Base-by-base conservation (phyloP, 1,140 invertebrate genomes). In the Neoseiulus cucumeris region DNA sequence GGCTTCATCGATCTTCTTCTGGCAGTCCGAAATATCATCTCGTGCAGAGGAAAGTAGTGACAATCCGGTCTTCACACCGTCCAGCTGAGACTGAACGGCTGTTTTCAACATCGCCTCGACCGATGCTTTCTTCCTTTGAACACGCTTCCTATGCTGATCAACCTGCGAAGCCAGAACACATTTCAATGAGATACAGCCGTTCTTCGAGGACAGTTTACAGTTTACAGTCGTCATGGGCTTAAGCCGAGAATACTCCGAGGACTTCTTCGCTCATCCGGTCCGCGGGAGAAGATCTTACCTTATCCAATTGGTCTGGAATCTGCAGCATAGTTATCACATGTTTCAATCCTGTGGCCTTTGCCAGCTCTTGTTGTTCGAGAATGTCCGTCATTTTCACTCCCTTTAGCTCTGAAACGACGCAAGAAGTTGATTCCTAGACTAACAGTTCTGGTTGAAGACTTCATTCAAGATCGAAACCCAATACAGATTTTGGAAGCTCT, bases 71-170 rank as follows among this genome's bases (percentile, higher is more conserved):
- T 87, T 82, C 0, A 98, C 93, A 0, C 92, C 93, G 78, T 98
- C 94, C 42, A 98, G 75, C 77, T 98, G 93, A 72, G 90, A 91
- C 77, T 98, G 93, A 79, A 98, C 91, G 6, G 91, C 91, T n/a
- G 91, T 95, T 78, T 98, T 96, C 18, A 98, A 76, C 82, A 95
- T 88, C 14, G 92, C 90, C 78, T 98, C 94, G 28, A 95, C 89
- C 6, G 93, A 94, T 0, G 89, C 89, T 75, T 81, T 82, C 71
- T 82, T 81, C 9, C 80, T 70, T 41, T 76, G 73, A 30, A 78
- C 76, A 69, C 77, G 73, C 69, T 78, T 82, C 73, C 87, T 89
- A 70, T 89, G 87, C 73, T 91, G 88, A 71, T 93, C 89, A 2
- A 88, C 81, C 80, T 82, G 59, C 55, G 64, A 4, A 67, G 64